A percentile compares a stretch with the other conserved stretches of the same genome.
Conservation (phyloP, 2,113 vertebrate species). For the Dipodomys stephensi region DNA sequence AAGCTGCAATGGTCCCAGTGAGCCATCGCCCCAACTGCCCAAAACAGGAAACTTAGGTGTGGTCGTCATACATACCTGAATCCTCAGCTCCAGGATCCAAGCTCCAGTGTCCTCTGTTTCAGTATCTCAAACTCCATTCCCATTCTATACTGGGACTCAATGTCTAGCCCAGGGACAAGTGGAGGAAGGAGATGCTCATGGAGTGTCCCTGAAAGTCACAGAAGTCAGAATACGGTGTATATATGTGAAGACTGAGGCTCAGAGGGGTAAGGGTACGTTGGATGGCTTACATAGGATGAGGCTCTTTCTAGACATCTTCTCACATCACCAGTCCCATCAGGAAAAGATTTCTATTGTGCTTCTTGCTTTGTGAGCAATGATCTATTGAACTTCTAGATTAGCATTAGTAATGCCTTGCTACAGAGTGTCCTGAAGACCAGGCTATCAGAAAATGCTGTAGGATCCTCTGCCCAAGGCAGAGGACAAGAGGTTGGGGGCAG, state of each 20-base stretch:
- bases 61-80: rapidly evolving
- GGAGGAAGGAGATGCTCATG: not conserved
- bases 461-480: not conserved
- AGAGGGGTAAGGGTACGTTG: no score
- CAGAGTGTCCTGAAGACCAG: not conserved
- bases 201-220: not conserved
- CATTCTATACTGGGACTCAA: not conserved
- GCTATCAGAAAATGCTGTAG: not conserved
- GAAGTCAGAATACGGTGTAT: not conserved
- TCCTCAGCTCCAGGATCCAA: not conserved
- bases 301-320: not conserved
- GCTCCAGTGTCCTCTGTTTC: no score
- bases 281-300: not conserved
- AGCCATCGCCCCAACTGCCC: not conserved
- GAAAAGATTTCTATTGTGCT: not conserved
- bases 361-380: not conserved
- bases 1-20: rapidly evolving
- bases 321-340: not conserved
- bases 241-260: not conserved
- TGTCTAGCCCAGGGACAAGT: not conserved
- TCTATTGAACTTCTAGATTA: no score
- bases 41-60: not conserved
- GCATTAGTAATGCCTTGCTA: not conserved
- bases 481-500: no score
- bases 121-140: not conserved